Conservation (phyloP, 2,888 invertebrate genomes). For the Cryptosula pallasiana region DNA sequence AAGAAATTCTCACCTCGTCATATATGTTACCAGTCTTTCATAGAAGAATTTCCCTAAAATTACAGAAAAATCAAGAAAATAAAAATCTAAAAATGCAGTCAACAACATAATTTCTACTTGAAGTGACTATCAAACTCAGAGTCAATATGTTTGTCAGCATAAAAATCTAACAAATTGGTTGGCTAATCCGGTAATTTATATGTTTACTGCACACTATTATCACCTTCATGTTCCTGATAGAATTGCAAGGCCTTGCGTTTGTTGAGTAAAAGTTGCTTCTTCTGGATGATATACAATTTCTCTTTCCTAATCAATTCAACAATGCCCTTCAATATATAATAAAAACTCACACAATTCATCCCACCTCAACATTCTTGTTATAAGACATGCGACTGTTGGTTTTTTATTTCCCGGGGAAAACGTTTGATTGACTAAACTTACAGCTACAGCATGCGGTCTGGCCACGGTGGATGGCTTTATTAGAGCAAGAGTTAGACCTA, state of each 20-base stretch:
- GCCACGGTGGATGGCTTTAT: slow-evolving; percentile 9
- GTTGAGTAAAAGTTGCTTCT: not conserved
- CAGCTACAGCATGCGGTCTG: not conserved
- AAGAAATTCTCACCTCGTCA: slow-evolving; percentile 43
- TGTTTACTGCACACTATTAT: not conserved
- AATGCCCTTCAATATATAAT: slow-evolving; percentile 11
- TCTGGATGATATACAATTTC: not conserved
- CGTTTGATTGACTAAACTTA: not conserved
- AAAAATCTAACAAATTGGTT: not conserved
- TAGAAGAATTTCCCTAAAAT: slow-evolving; percentile 48
- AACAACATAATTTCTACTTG: too few species aligned
- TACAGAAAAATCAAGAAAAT: not conserved
- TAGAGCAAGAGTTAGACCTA: slow-evolving; percentile 1
- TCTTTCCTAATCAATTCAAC: not conserved
- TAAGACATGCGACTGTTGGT: too few species aligned
- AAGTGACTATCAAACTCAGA: too few species aligned
- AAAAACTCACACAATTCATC: too few species aligned
- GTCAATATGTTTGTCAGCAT: not conserved
- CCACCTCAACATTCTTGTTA: too few species aligned
- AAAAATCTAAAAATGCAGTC: too few species aligned
- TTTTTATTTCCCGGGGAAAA: too few species aligned
- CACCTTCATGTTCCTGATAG: slow-evolving; percentile 20
- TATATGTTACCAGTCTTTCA: slow-evolving; percentile 48
- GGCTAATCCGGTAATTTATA: not conserved
- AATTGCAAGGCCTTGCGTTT: not conserved